These are phyloP conservation scores for Panopea generosa DNA, from an alignment of 2,888 invertebrate genomes.

Conservation along the genomic window DNA sequence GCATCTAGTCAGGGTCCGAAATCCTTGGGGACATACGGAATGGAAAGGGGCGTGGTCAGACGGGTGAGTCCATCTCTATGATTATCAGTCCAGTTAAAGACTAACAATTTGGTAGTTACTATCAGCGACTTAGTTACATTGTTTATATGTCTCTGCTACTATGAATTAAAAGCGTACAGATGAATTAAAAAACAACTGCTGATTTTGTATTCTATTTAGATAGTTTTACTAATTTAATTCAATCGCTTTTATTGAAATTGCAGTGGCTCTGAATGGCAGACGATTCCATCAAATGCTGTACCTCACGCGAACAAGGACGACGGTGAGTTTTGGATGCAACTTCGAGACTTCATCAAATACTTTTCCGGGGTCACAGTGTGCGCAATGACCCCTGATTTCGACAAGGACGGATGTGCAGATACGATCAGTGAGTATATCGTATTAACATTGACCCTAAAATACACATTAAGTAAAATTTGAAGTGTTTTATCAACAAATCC, in stretches of 20 bases:
- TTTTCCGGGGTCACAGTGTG: conserved; percentile 90
- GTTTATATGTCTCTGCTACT: too few species aligned
- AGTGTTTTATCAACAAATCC: too few species aligned
- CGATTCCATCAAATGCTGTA: conserved; percentile 81
- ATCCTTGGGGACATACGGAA: conserved; percentile 89
- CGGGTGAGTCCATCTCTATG: conserved; percentile 76
- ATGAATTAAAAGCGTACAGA: too few species aligned
- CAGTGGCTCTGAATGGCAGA: conserved; percentile 33
- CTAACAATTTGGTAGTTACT: too few species aligned
- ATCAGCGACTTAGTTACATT: too few species aligned
- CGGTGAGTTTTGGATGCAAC: conserved; percentile 92
- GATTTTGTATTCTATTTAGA: too few species aligned
- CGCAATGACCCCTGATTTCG: conserved; percentile 92
- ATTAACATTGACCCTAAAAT: too few species aligned
- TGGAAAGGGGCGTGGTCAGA: conserved; percentile 92
- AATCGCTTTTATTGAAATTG: too few species aligned
- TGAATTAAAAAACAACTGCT: too few species aligned
- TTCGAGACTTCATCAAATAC: conserved; percentile 89
- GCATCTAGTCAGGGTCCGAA: conserved; percentile 87
- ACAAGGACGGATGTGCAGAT: conserved; percentile 89
- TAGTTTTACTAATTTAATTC: too few species aligned
- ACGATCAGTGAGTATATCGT: conserved; percentile 88
- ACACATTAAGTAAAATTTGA: too few species aligned
- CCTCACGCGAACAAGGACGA: conserved; percentile 89
- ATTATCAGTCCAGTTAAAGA: too few species aligned